Base-by-base conservation (phyloP, 2,888 invertebrate genomes). In the Brachylomia viminalis region DNA sequence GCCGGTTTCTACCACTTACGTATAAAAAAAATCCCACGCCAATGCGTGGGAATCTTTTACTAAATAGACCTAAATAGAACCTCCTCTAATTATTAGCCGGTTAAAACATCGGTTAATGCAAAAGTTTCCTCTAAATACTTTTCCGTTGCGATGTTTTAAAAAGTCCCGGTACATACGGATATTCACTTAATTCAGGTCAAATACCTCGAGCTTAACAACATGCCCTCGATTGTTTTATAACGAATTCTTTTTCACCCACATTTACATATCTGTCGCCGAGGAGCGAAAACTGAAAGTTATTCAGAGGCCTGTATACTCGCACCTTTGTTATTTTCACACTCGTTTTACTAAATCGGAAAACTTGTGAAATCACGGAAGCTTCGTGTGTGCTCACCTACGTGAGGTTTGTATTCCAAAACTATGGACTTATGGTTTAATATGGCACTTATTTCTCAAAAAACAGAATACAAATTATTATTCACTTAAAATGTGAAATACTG, bases 201-300 rank as follows among this genome's bases (percentile, higher is more conserved):
- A 65, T 65, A 33, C 68, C 52, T 38, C 52, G 33, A 54, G 56
- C 58, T 69, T n/a, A 72, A 77, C 74, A 58, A 79, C 72, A 84
- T 83, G 54, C 65, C 68, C 68, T 79, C 75, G 74, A 84, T 84
- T 83, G 59, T 72, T 83, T 86, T 80, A 75, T 75, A 86, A 71
- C 80, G 80, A 80, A 84, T 86, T 83, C 80, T 77, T 79, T 61
- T 59, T 49, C 33, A 66, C 70, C 77, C 72, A 58, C 72, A 83
- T 86, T 86, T 86, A 80, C 83, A 86, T 84, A 86, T 75, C 69
- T 75, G 86, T 77, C 80, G 86, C 54, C 38, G 64, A 27, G 42
- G 58, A 78, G 52, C 64, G 83, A 72, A 84, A 82, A 79, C 83
- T 84, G 71, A 72, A 84, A 86, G 79, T 86, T 83, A 79, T 86